phyloP scores from a whole-genome alignment of 2,113 vertebrate genomes.

The Aythya baeri region DNA sequence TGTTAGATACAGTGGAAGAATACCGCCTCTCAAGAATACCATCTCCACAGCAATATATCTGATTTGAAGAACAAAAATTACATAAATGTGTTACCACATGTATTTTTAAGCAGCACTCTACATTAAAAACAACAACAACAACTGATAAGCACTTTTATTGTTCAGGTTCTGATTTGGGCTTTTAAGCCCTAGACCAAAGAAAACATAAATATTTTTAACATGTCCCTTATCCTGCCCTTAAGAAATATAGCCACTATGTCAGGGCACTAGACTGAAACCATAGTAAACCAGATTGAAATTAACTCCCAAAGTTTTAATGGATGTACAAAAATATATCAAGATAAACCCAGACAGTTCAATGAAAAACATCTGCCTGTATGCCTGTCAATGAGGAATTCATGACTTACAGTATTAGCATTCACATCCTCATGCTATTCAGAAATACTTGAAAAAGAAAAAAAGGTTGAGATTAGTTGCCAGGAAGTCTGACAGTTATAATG shows the following conservation, averaged over 20 bases:
- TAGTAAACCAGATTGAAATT: slow-evolving; percentile 21
- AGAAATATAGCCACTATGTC: neutral
- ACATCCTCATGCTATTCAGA: slow-evolving; percentile 29
- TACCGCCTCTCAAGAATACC: neutral
- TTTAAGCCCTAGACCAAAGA: slow-evolving; percentile 12
- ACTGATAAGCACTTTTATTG: neutral
- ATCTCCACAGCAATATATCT: neutral
- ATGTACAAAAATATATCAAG: slow-evolving; percentile 29
- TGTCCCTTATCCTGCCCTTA: neutral
- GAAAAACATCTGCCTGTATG: slow-evolving; percentile 27
- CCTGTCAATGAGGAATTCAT: slow-evolving; percentile 9
- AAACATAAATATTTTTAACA: slow-evolving; percentile 46
- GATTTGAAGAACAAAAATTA: slow-evolving; percentile 31
- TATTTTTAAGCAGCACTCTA: slow-evolving; percentile 9
- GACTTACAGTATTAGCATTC: slow-evolving; percentile 5
- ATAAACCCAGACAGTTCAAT: slow-evolving; percentile 28
- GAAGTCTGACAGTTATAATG: slow-evolving; percentile 12
- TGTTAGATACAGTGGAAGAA: neutral
- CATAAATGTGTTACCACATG: slow-evolving; percentile 6
- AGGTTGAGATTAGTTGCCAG: slow-evolving; percentile 17
- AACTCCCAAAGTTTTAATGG: slow-evolving; percentile 25
- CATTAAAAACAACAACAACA: neutral
- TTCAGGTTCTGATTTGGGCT: slow-evolving; percentile 12
- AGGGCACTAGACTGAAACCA: neutral
- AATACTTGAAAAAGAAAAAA: slow-evolving; percentile 47